Evolutionary conservation across 1,140 invertebrate genomes (phyloP).

Genomic region (Drosophila watanabei): DNA sequence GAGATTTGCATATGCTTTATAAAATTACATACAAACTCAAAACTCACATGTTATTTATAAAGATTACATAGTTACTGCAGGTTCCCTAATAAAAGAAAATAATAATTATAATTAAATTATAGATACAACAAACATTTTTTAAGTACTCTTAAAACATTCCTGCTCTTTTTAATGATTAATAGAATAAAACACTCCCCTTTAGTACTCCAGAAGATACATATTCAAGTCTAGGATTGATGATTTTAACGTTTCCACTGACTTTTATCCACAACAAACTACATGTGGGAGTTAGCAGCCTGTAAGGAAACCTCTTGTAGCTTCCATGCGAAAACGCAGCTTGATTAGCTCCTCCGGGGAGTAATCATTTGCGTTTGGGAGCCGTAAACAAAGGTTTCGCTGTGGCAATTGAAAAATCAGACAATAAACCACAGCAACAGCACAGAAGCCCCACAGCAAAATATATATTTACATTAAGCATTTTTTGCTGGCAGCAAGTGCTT

Average conservation of each 20-base stretch:
- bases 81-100: neutral
- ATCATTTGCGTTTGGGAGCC: conserved; percentile 7
- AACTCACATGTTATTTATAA: neutral
- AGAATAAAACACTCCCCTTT: neutral
- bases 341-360: conserved; percentile 9
- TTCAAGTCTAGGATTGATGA: neutral
- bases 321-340: conserved; percentile 5
- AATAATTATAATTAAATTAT: neutral
- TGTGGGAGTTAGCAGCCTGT: neutral
- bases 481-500: conserved; percentile 1
- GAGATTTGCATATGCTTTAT: neutral
- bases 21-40: neutral
- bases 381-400: conserved; percentile 8
- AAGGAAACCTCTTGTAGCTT: neutral
- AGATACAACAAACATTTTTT: neutral
- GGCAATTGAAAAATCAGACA: conserved; percentile 16
- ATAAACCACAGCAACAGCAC: neutral
- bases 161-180: neutral
- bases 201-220: neutral
- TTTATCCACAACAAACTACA: neutral
- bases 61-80: neutral
- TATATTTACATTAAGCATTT: conserved; percentile 1
- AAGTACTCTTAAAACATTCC: neutral
- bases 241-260: too few relatives aligned
- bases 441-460: neutral